Conservation (phyloP, 1,140 invertebrate genomes). For the Lordiphosa clarofinis region DNA sequence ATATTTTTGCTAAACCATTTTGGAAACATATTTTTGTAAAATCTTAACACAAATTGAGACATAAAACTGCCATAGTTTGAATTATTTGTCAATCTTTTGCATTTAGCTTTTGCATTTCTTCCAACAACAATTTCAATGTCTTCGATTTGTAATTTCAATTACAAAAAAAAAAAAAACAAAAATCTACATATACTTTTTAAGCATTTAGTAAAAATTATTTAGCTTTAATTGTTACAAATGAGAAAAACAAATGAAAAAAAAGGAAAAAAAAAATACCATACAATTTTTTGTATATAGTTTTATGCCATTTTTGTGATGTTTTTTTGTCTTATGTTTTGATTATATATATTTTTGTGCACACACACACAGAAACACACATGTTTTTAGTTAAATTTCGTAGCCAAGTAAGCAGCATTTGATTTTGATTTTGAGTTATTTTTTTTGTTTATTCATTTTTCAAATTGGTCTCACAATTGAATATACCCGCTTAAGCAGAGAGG, state of each 20-base stretch:
- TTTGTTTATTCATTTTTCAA: constrained; percentile 65
- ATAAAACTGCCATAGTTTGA: constrained; percentile 47
- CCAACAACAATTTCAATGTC: constrained; percentile 57
- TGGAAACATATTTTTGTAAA: constrained; percentile 54
- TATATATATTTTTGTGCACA: constrained; percentile 16
- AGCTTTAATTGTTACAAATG: constrained; percentile 72
- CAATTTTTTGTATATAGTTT: constrained; percentile 56
- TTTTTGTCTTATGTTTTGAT: constrained; percentile 56
- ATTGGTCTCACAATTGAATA: constrained; percentile 72
- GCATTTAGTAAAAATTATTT: constrained; percentile 37
- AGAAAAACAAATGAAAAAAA: constrained; percentile 40
- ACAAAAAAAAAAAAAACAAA: constrained; percentile 37
- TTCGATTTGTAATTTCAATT: constrained; percentile 68
- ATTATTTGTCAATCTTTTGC: constrained; percentile 39
- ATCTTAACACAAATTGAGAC: constrained; percentile 10
- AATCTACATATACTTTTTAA: constrained; percentile 22
- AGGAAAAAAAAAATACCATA: constrained; percentile 15
- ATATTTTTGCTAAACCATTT: constrained; percentile 47
- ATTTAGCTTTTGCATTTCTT: constrained; percentile 39
- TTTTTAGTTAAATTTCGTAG: constrained; percentile 72
- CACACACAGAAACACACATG: too few relatives aligned
- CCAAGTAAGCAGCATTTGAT: constrained; percentile 31
- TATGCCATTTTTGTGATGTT: constrained; percentile 75
- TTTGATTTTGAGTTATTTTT: constrained; percentile 57
- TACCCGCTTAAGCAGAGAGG: constrained; percentile 9